Evolutionary conservation across 1,140 invertebrate genomes (phyloP), one percentile per base, ranked within the genome.

Genomic region (Cherax destructor): DNA sequence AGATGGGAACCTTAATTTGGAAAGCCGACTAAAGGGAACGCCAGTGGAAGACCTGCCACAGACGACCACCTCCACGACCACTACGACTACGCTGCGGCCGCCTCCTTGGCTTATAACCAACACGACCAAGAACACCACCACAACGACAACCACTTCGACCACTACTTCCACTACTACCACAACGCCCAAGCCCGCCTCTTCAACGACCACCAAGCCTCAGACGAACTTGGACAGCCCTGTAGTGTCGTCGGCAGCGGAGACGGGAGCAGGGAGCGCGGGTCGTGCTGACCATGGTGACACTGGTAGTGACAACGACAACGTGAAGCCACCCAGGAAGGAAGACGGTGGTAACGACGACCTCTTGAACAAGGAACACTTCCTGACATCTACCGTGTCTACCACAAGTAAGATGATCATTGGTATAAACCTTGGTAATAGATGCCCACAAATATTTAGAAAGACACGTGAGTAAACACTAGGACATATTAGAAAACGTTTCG

Each of bases 71-170:
- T 93, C 92, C 30, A 87, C 92, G 30, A 91, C 91, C 49, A 92
- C 92, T 47, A 92, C 93, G 3, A 93, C 92, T 18, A 91, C 91
- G 41, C 72, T 91, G 84, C 80, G 84, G 30, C 93, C 93, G 24
- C 93, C 93, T 30, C 93, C 93, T 3, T 92, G 92, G 92, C 85
- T 93, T 41, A 92, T 92, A 78, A 93, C 92, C 74, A 93, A 93
- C 83, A 90, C 92, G 13, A 92, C 93, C 21, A 92, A 92, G 85
- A 93, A 93, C 76, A 92, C 93, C 47, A 93, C 93, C 10, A 86
- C 91, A 13, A 83, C 92, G 16, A 92, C 93, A 30, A 93, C 92
- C 47, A 92, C 92, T 5, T 85, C 92, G 3, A 87, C 93, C 4
- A 93, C 93, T 3, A 89, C 93, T 18, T 79, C 93, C 10, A 93